Base-by-base conservation (phyloP, 2,797 vertebrate species). In the Phrynocephalus vlangalii region DNA sequence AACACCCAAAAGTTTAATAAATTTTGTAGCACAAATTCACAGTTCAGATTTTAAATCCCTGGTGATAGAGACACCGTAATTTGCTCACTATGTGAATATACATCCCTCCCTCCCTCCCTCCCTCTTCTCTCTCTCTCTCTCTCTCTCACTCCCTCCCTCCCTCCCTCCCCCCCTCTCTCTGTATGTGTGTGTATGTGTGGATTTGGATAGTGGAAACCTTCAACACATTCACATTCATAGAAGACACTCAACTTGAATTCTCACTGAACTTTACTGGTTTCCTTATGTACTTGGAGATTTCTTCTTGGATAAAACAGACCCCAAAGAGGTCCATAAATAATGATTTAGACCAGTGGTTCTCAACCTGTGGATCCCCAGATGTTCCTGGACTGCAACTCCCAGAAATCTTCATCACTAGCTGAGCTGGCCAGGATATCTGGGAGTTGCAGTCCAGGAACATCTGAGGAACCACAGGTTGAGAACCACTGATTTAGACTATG, bases 1-100 rank as follows among this genome's bases (percentile, higher is more conserved):
- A 97, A 95, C 95, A 96, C 94, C 94, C 91, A 90, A 96, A 96
- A 97, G 96, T 97, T 97, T 96, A 93, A 96, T 95, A 97, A 97
- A 97, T 96, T 97, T 96, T 95, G 93, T 68, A 95, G 96, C 95
- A 96, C 93, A 96, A 96, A 96, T 97, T 95, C 93, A 95, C 93
- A 92, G 94, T 95, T 96, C 91, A 79, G 91, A 93, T 93, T 95
- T 94, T 86, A 95, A 95, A 93, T 96, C 95, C 93, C 87, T 88
- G 91, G 92, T 94, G 95, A 76, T 88, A 71, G 75, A 50, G 48
- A 95, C 80, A 92, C 92, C 93, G 95, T 94, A 93, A 52, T 94
- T 94, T 92, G 86, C 87, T 94, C 94, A 81, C 90, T 85, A 71
- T 91, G 89, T 90, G 52, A 75, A 84, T 91, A 94, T 18, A 80